Percentiles rank a stretch among this genome's conserved stretches.
Conservation (phyloP, 1,140 invertebrate species). For the Pogonognathellus flavescens region DNA sequence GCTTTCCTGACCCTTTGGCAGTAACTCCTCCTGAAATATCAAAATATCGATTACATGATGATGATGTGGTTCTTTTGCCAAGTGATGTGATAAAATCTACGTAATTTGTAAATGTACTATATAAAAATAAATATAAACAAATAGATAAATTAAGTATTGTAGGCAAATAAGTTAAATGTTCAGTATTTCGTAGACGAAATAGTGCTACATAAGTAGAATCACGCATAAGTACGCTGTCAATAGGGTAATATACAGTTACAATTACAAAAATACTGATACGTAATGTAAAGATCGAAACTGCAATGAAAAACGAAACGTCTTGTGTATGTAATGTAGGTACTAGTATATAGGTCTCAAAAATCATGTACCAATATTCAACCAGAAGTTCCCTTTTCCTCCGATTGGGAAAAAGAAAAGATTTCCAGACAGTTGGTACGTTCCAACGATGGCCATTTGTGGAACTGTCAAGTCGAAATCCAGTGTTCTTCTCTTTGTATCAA, state of each 20-base stretch:
- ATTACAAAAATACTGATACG: too few relatives aligned
- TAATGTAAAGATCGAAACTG: too few relatives aligned
- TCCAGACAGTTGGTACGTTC: conserved; percentile 67
- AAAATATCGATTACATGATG: conserved; percentile 39
- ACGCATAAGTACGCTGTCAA: too few relatives aligned
- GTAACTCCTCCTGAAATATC: conserved; percentile 56
- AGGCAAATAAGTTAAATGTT: too few relatives aligned
- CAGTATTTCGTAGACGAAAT: too few relatives aligned
- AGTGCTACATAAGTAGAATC: too few relatives aligned
- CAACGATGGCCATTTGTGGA: conserved; percentile 66
- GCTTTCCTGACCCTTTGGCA: conserved; percentile 60
- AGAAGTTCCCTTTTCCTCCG: conserved; percentile 67
- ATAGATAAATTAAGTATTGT: too few relatives aligned
- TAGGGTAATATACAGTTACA: too few relatives aligned
- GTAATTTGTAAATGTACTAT: not conserved
- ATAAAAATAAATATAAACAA: too few relatives aligned
- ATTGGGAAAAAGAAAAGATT: conserved; percentile 68
- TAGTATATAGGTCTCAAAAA: not conserved
- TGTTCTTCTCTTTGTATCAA: conserved; percentile 64
- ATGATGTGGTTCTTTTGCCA: conserved; percentile 37
- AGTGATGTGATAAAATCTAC: conserved; percentile 36
- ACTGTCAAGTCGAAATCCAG: conserved; percentile 66
- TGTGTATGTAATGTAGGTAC: too few relatives aligned
- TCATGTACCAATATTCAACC: conserved; percentile 66
- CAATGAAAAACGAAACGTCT: too few relatives aligned